Evolutionary conservation across 2,888 invertebrate genomes (phyloP).

Genomic region (Choreutis nemorana): DNA sequence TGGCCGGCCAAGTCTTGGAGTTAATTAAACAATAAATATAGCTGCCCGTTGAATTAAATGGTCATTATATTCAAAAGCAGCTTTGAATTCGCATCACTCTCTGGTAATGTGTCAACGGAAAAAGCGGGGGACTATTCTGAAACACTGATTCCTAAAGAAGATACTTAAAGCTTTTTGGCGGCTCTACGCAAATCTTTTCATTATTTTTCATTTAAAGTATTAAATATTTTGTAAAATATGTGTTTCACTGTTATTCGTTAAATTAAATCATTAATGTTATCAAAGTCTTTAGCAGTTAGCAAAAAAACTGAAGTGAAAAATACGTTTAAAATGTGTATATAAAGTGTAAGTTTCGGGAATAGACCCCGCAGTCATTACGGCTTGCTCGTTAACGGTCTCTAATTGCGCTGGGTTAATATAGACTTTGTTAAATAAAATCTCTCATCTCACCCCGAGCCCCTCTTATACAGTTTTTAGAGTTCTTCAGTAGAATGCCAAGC

Average conservation of each 20-base stretch:
- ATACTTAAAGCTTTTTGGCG: no score
- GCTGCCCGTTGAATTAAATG: slow-evolving; percentile 31
- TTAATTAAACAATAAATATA: slow-evolving; percentile 67
- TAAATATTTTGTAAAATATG: no score
- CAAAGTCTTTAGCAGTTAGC: no score
- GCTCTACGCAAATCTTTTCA: no score
- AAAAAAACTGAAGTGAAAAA: no score
- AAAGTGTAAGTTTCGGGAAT: slow-evolving; percentile 33
- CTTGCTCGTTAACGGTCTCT: slow-evolving; percentile 62
- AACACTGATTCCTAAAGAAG: no score
- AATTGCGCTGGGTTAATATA: slow-evolving; percentile 67
- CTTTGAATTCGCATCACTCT: slow-evolving; percentile 64
- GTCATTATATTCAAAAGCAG: slow-evolving; percentile 59
- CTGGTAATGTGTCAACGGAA: slow-evolving; percentile 55
- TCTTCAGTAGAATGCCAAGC: no score
- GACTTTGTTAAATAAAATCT: slow-evolving; percentile 68
- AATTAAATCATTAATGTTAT: no score
- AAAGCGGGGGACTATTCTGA: slow-evolving; percentile 27
- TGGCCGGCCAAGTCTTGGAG: slow-evolving; percentile 26
- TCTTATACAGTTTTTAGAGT: slow-evolving; percentile 33
- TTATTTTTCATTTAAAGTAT: no score
- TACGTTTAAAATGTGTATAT: no score
- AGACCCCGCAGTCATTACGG: slow-evolving; percentile 54
- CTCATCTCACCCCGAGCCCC: slow-evolving; percentile 40
- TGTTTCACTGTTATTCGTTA: no score